Percentiles rank a stretch among this genome's conserved stretches.
These are phyloP conservation scores for Diorhabda carinulata DNA, from an alignment of 1,140 invertebrate species.

Conservation along the genomic window DNA sequence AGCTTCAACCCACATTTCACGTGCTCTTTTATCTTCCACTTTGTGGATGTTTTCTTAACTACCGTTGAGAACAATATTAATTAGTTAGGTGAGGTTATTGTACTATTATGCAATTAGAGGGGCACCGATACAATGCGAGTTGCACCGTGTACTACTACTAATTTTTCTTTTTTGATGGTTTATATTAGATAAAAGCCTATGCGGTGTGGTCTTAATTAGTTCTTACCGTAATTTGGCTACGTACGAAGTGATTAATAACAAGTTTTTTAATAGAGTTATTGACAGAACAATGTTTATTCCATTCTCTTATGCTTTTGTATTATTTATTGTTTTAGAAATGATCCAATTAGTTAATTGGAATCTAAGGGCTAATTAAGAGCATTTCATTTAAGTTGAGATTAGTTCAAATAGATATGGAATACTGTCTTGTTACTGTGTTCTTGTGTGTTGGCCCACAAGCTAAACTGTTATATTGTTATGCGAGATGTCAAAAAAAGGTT, in stretches of 20 bases:
- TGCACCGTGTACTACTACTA: not conserved
- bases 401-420: no score
- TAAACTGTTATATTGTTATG: no score
- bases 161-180: not conserved
- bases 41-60: not conserved
- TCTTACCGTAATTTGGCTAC: not conserved
- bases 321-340: not conserved
- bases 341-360: conserved; percentile 3
- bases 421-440: no score
- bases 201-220: conserved; percentile 1
- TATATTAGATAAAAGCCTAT: not conserved
- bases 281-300: not conserved
- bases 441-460: no score
- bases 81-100: not conserved
- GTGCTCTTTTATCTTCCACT: not conserved
- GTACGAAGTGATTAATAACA: not conserved
- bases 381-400: no score
- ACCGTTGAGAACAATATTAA: not conserved
- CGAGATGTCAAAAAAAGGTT: no score
- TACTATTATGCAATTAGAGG: not conserved
- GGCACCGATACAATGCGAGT: not conserved
- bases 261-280: not conserved
- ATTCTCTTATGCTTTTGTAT: not conserved
- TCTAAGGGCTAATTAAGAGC: not conserved
- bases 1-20: not conserved